A percentile compares a stretch with the other conserved stretches of the same genome.
Conservation (phyloP, 2,797 vertebrate genomes). For the Merluccius polli region DNA sequence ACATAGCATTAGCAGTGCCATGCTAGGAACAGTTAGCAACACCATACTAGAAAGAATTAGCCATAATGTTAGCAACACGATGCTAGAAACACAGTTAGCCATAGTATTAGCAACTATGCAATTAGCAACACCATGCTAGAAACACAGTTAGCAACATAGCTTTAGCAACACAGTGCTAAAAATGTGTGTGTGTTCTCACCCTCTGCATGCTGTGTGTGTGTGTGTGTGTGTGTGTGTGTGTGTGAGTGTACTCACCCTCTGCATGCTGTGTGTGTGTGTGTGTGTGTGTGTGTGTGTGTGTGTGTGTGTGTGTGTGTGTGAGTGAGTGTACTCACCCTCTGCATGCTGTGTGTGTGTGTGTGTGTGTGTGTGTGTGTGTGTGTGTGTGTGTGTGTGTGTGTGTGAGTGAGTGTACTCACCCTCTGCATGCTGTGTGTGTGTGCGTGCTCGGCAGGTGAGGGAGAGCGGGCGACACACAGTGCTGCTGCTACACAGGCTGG, state of each 20-base stretch:
- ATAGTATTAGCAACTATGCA: no score
- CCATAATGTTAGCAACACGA: no score
- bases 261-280: slow-evolving; percentile 3
- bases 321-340: slow-evolving; percentile 5
- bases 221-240: slow-evolving; percentile 12
- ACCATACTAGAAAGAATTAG: no score
- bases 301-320: slow-evolving; percentile 15
- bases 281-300: slow-evolving; percentile 21
- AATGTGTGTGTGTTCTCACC: slow-evolving; percentile 12
- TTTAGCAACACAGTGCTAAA: no score
- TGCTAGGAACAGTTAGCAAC: no score
- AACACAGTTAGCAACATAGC: no score
- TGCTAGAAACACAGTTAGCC: no score
- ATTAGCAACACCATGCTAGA: no score
- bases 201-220: neutral
- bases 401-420: slow-evolving; percentile 41
- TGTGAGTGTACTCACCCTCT: neutral
- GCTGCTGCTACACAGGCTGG: slow-evolving; percentile 53
- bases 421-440: slow-evolving; percentile 31
- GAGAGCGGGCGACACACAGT: slow-evolving; percentile 47
- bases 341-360: neutral
- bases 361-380: slow-evolving; percentile 13
- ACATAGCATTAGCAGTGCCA: neutral
- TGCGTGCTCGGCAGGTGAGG: slow-evolving; percentile 60
- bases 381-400: slow-evolving; percentile 12